Evolutionary conservation across 2,888 invertebrate genomes (phyloP).

Genomic region (Agonopterix alstromeriana): DNA sequence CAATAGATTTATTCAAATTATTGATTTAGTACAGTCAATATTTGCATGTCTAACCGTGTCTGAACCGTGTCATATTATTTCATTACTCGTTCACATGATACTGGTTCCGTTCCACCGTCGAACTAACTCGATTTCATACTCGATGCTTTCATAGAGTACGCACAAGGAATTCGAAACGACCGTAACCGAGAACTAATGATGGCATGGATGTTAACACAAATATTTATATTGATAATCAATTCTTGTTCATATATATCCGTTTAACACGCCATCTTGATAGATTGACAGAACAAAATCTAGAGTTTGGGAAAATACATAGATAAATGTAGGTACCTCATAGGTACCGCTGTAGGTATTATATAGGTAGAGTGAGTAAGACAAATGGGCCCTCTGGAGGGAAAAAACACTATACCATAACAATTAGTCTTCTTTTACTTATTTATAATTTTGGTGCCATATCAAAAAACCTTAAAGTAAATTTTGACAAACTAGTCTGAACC

Average conservation of each 20-base stretch:
- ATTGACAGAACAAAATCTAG: too few species aligned
- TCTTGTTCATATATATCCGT: slow-evolving; percentile 7
- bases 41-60: slow-evolving; percentile 28
- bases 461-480: too few species aligned
- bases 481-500: too few species aligned
- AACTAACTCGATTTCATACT: slow-evolving; percentile 51
- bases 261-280: background rate
- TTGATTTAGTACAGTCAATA: slow-evolving; percentile 37
- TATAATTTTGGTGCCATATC: too few species aligned
- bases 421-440: too few species aligned
- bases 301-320: too few species aligned
- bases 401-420: too few species aligned
- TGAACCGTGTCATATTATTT: slow-evolving; percentile 41
- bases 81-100: slow-evolving; percentile 48
- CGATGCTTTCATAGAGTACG: slow-evolving; percentile 45
- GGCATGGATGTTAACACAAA: slow-evolving; percentile 36
- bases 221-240: slow-evolving; percentile 42
- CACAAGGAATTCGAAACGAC: slow-evolving; percentile 49
- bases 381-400: too few species aligned
- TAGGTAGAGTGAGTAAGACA: too few species aligned
- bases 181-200: slow-evolving; percentile 54
- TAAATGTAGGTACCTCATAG: too few species aligned
- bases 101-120: slow-evolving; percentile 39
- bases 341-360: too few species aligned
- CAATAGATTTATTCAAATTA: slow-evolving; percentile 7